Base-by-base conservation (phyloP, 2,113 vertebrate genomes). In the Seriola quinqueradiata region DNA sequence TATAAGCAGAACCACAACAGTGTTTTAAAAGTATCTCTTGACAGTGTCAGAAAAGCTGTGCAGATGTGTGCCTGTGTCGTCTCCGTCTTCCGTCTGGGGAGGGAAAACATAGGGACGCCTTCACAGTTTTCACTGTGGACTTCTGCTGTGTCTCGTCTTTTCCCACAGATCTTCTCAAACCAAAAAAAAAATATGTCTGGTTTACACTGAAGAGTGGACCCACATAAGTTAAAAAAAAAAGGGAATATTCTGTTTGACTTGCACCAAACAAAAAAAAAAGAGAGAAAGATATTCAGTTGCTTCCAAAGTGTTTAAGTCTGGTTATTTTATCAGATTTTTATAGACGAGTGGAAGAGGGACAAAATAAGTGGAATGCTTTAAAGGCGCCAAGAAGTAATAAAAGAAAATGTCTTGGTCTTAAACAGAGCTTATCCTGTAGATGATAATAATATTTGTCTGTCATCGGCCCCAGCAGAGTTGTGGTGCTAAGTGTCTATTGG, bases 11-110 rank as follows among this genome's bases (percentile, higher is more conserved):
- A 88, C 75, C 77, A 90, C 87, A 93, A 92, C 88, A 87, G 75
- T 87, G 85, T 86, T 73, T 75, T 82, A 89, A 92, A 90, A 91
- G 87, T 70, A 90, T 92, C 78, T 71, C 91, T 90, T 93, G 84
- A 86, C 78, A 23, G 82, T 90, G 87, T 94, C 90, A 92, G 81
- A 86, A 86, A 83, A 88, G 81, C 83, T 48, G 78, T 61, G 75
- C 83, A 90, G 83, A 93, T 88, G 73, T 89, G 79, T 84, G 67
- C 60, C 75, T 67, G 71, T 61, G 83, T 81, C 82, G 74, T 60
- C 81, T 76, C 79, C 74, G 74, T 84, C 74, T 76, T 84, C 71
- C 78, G 84, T 87, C 82, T 63, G 60, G 50, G 82, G 70, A 81
- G 79, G 60, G 65, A 84, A 85, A 73, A 66, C 68, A 71, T 73